Conservation (phyloP, 1,140 invertebrate genomes). For the Cataglyphis hispanica region DNA sequence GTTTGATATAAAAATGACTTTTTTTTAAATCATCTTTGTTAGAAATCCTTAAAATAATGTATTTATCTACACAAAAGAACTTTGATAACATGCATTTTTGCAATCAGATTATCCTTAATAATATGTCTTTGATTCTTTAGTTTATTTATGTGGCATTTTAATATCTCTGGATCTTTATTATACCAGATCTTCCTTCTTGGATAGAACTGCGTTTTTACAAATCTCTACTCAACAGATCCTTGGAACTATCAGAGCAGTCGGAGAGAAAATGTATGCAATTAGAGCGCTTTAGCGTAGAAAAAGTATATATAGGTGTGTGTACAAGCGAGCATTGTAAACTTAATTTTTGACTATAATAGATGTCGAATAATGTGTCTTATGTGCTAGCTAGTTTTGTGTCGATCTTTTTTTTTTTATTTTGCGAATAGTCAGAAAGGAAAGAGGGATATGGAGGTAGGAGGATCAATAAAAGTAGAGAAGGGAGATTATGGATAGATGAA, state of each 20-base stretch:
- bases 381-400: conserved; percentile 43
- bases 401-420: conserved; percentile 50
- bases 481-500: neutral
- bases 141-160: neutral
- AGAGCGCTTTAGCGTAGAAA: neutral
- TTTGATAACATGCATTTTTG: conserved; percentile 1
- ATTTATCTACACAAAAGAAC: neutral
- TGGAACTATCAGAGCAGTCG: conserved; percentile 9
- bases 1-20: neutral
- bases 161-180: conserved; percentile 25
- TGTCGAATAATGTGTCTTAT: conserved; percentile 29
- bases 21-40: conserved; percentile 2
- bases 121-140: too few relatives aligned
- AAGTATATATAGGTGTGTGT: neutral
- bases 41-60: neutral
- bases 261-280: neutral
- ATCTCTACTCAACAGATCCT: conserved; percentile 27
- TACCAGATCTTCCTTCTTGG: neutral
- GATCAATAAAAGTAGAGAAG: conserved; percentile 9
- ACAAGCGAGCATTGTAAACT: conserved; percentile 45
- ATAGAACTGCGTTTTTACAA: neutral
- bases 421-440: neutral
- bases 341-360: conserved; percentile 56
- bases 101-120: conserved; percentile 1
- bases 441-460: neutral